A percentile compares a stretch with the other conserved stretches of the same genome.
Conservation (phyloP, 2,888 invertebrate genomes). For the Campoletis raptor region DNA sequence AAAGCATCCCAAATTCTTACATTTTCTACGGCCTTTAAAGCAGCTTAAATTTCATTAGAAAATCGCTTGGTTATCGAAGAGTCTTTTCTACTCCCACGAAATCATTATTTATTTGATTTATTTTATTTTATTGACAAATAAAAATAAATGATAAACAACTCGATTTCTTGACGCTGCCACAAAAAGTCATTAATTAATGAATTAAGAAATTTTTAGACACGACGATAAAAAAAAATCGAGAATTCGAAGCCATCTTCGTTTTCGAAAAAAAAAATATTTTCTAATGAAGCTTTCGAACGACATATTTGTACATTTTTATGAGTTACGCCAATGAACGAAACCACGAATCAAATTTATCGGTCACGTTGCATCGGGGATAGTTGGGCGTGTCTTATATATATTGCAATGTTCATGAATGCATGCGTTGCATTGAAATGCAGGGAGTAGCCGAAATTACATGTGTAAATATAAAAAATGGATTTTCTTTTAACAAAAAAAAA, state of each 20-base stretch:
- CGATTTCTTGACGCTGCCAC: not conserved
- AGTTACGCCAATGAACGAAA: slow-evolving; percentile 61
- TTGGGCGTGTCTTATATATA: slow-evolving; percentile 31
- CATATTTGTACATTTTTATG: not conserved
- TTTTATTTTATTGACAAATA: not conserved
- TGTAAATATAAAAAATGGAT: not conserved
- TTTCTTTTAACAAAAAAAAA: not conserved
- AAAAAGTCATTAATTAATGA: not conserved
- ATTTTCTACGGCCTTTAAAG: not conserved
- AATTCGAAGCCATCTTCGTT: not conserved
- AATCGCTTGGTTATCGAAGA: not conserved
- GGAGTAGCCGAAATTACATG: not conserved
- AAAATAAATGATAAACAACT: not conserved
- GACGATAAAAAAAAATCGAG: not conserved
- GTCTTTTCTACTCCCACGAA: not conserved
- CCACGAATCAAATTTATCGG: slow-evolving; percentile 65
- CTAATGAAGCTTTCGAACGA: not conserved
- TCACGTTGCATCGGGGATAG: slow-evolving; percentile 67
- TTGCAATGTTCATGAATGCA: slow-evolving; percentile 37
- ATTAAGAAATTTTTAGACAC: not conserved
- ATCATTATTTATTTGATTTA: not conserved
- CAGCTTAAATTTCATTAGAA: not conserved
- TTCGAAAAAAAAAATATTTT: not conserved
- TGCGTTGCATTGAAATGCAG: slow-evolving; percentile 17
- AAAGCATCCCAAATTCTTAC: not conserved